Conservation (phyloP, 2,888 invertebrate species). For the Lepidochitona cinerea region DNA sequence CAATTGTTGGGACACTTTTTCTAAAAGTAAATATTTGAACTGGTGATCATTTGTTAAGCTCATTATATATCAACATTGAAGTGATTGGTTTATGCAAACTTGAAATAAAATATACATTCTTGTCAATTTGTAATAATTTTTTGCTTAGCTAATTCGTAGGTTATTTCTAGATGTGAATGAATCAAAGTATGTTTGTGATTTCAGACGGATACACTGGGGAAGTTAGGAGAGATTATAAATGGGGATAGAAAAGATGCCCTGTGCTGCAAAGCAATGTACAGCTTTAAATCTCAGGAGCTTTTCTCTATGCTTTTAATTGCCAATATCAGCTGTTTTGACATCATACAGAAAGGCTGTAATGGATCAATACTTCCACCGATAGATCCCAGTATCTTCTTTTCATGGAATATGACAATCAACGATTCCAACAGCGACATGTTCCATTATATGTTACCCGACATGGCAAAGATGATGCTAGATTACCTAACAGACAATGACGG, state of each 20-base stretch:
- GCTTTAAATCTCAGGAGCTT: neutral
- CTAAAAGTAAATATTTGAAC: too few species aligned
- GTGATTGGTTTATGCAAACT: too few species aligned
- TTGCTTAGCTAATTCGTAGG: too few species aligned
- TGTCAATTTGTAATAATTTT: too few species aligned
- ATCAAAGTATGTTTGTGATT: neutral
- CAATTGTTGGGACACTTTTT: too few species aligned
- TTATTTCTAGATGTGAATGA: too few species aligned
- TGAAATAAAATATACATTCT: too few species aligned
- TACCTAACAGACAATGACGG: neutral
- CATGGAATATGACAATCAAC: neutral
- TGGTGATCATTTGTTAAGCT: too few species aligned
- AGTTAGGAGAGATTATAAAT: neutral
- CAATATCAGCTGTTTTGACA: neutral
- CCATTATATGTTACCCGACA: neutral
- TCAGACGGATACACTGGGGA: neutral
- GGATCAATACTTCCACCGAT: too few species aligned
- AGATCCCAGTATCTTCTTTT: too few species aligned
- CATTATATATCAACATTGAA: too few species aligned
- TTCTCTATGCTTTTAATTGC: neutral
- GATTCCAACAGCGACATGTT: neutral
- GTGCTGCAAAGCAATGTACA: neutral
- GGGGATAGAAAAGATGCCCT: neutral
- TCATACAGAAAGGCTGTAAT: too few species aligned
- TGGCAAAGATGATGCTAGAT: neutral